phyloP scores from a whole-genome alignment of 1,140 invertebrate species.

The Drosophila ohnishii region DNA sequence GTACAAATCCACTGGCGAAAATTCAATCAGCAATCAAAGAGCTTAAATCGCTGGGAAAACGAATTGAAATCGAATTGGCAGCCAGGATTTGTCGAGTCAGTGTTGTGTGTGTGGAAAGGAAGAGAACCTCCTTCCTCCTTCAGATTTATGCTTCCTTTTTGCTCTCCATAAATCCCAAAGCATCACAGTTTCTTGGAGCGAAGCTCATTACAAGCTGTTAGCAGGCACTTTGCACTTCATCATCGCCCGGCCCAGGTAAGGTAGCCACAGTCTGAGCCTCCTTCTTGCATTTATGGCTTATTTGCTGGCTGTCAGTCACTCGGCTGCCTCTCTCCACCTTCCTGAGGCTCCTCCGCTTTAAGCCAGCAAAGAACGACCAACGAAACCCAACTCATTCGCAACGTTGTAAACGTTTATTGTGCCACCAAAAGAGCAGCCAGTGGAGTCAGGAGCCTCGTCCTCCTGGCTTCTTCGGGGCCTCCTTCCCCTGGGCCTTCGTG shows the following conservation, averaged over 20 bases:
- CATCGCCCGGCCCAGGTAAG: conserved; percentile 29
- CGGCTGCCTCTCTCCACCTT: neutral
- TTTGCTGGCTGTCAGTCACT: conserved; percentile 73
- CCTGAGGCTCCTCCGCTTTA: neutral
- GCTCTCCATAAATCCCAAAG: conserved; percentile 40
- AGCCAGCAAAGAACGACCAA: neutral
- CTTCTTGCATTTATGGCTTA: conserved; percentile 70
- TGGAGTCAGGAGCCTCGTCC: conserved; percentile 16
- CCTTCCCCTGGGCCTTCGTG: conserved; percentile 17
- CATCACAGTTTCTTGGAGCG: conserved; percentile 43
- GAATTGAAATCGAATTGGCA: conserved; percentile 46
- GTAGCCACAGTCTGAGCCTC: conserved; percentile 15
- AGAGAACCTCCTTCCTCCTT: neutral
- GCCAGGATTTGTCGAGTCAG: conserved; percentile 49
- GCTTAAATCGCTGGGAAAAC: conserved; percentile 36
- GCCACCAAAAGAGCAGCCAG: conserved; percentile 66
- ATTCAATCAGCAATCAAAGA: conserved; percentile 37
- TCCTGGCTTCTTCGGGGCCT: neutral
- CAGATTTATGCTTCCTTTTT: neutral
- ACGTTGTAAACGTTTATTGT: conserved; percentile 77
- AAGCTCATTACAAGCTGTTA: conserved; percentile 78
- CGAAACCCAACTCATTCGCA: conserved; percentile 39
- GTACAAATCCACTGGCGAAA: conserved; percentile 51
- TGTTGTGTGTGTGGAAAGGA: conserved; percentile 6
- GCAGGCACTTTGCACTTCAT: conserved; percentile 76